phyloP scores from a whole-genome alignment of 2,797 vertebrate species.

The Halcyon smyrnensis region DNA sequence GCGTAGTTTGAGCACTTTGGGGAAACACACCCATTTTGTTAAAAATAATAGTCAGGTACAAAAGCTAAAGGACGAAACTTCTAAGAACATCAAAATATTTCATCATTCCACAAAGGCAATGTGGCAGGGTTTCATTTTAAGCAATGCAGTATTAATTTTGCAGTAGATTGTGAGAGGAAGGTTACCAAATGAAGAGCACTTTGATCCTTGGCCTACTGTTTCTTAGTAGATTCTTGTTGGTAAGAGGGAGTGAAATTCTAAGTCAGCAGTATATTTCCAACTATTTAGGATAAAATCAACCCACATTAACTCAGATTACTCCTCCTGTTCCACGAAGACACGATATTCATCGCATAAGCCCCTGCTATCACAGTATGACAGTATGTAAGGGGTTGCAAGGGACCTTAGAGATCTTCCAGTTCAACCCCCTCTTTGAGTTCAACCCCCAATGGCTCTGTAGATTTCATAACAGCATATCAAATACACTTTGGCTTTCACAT shows the following conservation, averaged over 20 bases:
- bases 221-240: neutral
- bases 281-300: neutral
- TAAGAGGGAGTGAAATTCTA: neutral
- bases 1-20: neutral
- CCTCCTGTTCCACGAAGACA: neutral
- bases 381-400: too few species aligned
- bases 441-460: neutral
- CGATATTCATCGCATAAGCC: neutral
- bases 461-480: neutral
- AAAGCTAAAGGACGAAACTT: neutral
- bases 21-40: neutral
- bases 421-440: too few species aligned
- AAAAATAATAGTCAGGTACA: neutral
- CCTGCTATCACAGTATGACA: neutral
- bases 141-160: neutral
- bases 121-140: neutral
- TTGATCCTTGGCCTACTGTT: neutral
- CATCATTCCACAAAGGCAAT: neutral
- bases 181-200: neutral
- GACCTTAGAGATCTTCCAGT: too few species aligned
- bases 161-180: neutral
- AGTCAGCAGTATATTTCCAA: neutral
- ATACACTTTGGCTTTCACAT: neutral
- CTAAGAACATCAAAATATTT: neutral
- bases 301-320: neutral